Percentiles rank a stretch among this genome's conserved stretches.
phyloP scores from a whole-genome alignment of 2,797 vertebrate species.

The Acomys russatus region DNA sequence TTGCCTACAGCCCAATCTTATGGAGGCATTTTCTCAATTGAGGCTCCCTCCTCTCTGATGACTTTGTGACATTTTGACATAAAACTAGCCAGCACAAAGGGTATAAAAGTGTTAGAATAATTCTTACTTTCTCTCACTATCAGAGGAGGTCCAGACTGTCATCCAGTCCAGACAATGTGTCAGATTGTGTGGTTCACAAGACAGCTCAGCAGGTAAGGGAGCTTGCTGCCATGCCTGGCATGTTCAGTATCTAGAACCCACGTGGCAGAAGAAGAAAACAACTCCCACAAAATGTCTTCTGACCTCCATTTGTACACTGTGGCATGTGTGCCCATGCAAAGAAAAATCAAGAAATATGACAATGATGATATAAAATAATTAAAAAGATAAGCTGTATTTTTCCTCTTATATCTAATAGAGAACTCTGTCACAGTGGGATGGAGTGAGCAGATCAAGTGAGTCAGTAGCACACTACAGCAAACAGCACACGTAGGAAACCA shows the following conservation, averaged over 20 bases:
- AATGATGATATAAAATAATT: background rate
- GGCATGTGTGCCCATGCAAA: background rate
- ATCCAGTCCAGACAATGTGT: too few relatives aligned
- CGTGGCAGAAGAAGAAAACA: background rate
- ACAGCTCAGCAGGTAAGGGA: background rate
- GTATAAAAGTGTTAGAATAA: background rate
- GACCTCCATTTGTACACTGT: background rate
- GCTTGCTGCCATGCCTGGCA: background rate
- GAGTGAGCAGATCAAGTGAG: background rate
- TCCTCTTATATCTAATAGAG: background rate
- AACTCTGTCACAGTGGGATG: background rate
- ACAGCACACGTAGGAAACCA: background rate
- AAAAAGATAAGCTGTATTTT: background rate
- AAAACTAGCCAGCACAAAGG: background rate
- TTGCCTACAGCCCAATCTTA: background rate
- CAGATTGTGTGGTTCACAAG: background rate
- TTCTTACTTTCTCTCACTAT: background rate
- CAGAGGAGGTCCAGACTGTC: background rate
- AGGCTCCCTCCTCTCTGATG: background rate
- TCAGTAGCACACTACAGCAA: slow-evolving; percentile 8
- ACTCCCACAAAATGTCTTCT: background rate
- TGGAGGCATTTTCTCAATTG: background rate
- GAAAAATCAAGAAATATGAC: background rate
- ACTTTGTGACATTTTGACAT: background rate
- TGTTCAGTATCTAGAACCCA: background rate